Base-by-base conservation (phyloP, 2,888 invertebrate genomes). In the Melanostoma mellinum region DNA sequence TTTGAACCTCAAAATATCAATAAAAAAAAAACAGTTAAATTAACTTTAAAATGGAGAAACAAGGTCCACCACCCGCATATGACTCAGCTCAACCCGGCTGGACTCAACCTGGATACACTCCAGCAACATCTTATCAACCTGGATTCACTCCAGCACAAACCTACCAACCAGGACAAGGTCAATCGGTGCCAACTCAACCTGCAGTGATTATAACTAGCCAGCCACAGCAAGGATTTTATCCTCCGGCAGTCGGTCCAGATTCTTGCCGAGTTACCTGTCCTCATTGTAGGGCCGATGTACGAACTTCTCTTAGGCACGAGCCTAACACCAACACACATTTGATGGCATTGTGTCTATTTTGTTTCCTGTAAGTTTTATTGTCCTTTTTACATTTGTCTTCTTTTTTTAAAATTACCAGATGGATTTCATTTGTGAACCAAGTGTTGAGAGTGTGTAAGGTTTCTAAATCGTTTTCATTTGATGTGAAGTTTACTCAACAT, bases 271-370 rank as follows among this genome's bases (percentile, higher is more conserved):
- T 92, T 6, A 87, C 88, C 2, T 93, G 93, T 75, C 92, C 92
- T 0, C 92, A 92, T 1, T 93, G 93, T 82, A 89, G 88, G 3
- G 90, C 91, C 0, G 90, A 90, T 20, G 89, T 93, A 8, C 86
- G 91, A 58, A 93, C 92, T 20, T 91, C 90, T 46, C 89, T 93
- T 0, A 88, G 87, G 81, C 89, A 88, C 75, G 87, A 88, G 3
- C 87, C 91, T 9, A 89, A 87, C 3, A 85, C 88, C 4, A 88
- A 88, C 30, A 90, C 90, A 0, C 90, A 90, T 73, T 87, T 89
- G 77, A 89, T 89, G 88, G 90, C 90, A 3, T 74, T 90, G 33
- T 55, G 89, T 4, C 72, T 91, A 3, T 91, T 89, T 61, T 86
- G 89, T 0, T 87, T 90, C 56, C 73, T 89, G 90, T 90, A 85